Percentiles rank a stretch among this genome's conserved stretches.
phyloP scores from a whole-genome alignment of 92 coral and sea anemone genomes.

The Phenganax marumi region DNA sequence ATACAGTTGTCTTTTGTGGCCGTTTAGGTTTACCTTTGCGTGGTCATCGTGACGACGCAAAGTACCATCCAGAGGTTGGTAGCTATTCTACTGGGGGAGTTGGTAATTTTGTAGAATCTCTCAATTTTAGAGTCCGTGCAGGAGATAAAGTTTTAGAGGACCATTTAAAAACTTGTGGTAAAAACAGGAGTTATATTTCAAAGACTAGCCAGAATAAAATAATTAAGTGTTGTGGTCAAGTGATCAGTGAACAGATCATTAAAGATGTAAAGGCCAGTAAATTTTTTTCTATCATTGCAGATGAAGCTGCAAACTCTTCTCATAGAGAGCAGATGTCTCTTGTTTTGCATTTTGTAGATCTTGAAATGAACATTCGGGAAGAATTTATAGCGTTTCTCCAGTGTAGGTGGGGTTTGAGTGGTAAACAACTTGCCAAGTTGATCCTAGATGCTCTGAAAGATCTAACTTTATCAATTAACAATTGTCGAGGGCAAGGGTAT shows the following conservation, averaged over 20 bases:
- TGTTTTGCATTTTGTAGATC: no score
- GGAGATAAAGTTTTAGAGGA: constrained; percentile 1
- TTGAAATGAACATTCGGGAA: no score
- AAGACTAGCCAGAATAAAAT: background rate
- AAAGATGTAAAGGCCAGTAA: background rate
- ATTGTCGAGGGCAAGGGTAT: background rate
- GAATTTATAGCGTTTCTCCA: background rate
- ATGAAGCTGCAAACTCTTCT: no score
- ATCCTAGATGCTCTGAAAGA: background rate
- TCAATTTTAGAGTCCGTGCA: constrained; percentile 14
- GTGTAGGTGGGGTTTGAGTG: background rate
- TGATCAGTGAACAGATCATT: background rate
- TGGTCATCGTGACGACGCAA: constrained; percentile 3
- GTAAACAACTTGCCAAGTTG: background rate
- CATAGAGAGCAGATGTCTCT: no score
- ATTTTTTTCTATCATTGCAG: no score
- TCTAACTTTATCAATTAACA: background rate
- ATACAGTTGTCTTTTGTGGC: background rate
- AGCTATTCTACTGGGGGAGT: background rate
- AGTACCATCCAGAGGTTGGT: background rate
- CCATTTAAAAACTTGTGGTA: constrained; percentile 21
- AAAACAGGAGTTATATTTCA: background rate
- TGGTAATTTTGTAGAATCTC: background rate
- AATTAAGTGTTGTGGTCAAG: constrained; percentile 20
- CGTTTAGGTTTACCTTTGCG: background rate